These are phyloP conservation scores for Xanthorhoe spadicearia DNA, from an alignment of 2,888 invertebrate species.

Conservation along the genomic window DNA sequence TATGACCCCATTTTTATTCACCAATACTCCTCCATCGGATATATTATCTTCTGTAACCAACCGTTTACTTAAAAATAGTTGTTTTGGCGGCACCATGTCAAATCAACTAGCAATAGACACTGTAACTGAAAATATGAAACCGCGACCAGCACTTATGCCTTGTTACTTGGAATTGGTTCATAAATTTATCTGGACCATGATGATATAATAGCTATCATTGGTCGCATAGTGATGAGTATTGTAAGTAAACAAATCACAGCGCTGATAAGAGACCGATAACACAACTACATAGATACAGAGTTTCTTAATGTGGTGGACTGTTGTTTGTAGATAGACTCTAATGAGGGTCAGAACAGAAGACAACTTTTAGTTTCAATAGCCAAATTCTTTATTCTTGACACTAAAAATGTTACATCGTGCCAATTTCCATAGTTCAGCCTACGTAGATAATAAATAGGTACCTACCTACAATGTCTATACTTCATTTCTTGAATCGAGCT, in stretches of 20 bases:
- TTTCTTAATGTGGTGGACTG: slow-evolving; percentile 10
- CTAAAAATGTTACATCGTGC: not conserved
- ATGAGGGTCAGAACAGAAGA: not conserved
- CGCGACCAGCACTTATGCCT: slow-evolving; percentile 50
- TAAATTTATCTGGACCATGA: slow-evolving; percentile 31
- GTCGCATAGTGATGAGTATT: slow-evolving; percentile 38
- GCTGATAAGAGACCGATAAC: slow-evolving; percentile 33
- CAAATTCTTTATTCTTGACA: not conserved
- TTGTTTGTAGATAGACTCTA: slow-evolving; percentile 16
- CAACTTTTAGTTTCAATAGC: not conserved
- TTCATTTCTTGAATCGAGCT: too few relatives aligned
- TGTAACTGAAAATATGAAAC: slow-evolving; percentile 32
- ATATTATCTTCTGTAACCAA: slow-evolving; percentile 83
- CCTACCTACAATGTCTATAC: too few relatives aligned
- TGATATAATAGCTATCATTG: slow-evolving; percentile 35
- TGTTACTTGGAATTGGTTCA: slow-evolving; percentile 43
- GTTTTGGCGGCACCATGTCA: slow-evolving; percentile 58
- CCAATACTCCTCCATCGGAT: slow-evolving; percentile 85
- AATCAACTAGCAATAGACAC: slow-evolving; percentile 30
- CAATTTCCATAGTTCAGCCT: not conserved
- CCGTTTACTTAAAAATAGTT: slow-evolving; percentile 75
- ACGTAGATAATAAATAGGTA: too few relatives aligned
- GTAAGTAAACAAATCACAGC: slow-evolving; percentile 45
- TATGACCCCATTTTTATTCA: slow-evolving; percentile 85
- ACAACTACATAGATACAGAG: not conserved